Conservation (phyloP, 2,113 vertebrate genomes). For the Mobula birostris region DNA sequence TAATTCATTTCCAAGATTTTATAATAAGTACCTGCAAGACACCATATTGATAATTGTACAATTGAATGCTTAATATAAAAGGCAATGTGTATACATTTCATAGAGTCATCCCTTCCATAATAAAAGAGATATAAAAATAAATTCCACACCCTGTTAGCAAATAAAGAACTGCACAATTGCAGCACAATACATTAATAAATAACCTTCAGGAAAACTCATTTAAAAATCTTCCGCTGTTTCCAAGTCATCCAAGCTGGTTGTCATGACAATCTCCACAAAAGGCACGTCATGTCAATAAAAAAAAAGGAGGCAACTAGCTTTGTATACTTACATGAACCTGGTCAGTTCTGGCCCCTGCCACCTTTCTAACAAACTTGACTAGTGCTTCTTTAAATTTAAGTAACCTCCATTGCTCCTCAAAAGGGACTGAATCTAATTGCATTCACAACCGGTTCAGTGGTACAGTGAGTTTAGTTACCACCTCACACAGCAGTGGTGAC, state of each 20-base stretch:
- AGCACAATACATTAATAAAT: constrained; percentile 11
- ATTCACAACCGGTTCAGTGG: not conserved
- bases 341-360: too few species aligned
- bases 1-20: constrained; percentile 7
- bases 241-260: constrained; percentile 24
- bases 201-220: not conserved
- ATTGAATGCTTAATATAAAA: not conserved
- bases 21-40: not conserved
- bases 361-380: not conserved
- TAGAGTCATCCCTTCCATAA: not conserved
- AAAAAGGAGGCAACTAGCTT: not conserved
- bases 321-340: not conserved
- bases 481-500: too few species aligned
- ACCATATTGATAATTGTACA: not conserved
- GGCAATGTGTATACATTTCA: not conserved
- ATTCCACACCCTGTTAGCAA: not conserved
- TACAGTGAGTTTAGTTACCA: too few species aligned
- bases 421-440: not conserved
- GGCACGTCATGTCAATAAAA: not conserved
- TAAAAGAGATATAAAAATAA: not conserved
- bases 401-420: not conserved
- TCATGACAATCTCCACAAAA: constrained; percentile 26
- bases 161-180: not conserved
- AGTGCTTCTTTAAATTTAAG: not conserved
- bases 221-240: constrained; percentile 19